These are phyloP conservation scores for Peromyscus californicus DNA, from an alignment of 2,113 vertebrate genomes.

Conservation along the genomic window DNA sequence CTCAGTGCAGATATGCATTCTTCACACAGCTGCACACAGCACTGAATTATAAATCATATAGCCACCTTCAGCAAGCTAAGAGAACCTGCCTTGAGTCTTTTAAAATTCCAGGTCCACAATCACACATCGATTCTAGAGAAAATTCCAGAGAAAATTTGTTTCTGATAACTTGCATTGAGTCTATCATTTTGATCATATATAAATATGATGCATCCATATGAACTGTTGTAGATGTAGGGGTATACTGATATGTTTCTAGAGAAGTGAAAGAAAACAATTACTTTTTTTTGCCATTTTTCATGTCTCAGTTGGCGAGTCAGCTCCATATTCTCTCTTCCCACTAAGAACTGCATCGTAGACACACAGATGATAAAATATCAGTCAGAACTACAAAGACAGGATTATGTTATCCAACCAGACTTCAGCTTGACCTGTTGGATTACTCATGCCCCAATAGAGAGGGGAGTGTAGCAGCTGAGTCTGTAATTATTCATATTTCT, in stretches of 20 bases:
- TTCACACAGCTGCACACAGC: background rate
- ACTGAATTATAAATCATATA: background rate
- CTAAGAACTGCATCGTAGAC: background rate
- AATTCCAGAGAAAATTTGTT: background rate
- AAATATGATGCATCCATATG: background rate
- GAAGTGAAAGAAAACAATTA: background rate
- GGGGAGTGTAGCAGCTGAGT: background rate
- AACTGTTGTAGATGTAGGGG: background rate
- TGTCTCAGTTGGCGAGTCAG: background rate
- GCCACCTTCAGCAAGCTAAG: background rate
- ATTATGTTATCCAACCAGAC: background rate
- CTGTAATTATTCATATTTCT: constrained; percentile 54
- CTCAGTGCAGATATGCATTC: background rate
- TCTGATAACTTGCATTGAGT: background rate
- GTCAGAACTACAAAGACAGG: background rate
- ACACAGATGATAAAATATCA: background rate
- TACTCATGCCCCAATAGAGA: background rate
- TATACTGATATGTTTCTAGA: background rate
- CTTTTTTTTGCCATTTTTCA: background rate
- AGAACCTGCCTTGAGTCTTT: background rate
- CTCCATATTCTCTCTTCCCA: background rate
- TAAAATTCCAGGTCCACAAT: background rate
- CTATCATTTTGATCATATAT: background rate
- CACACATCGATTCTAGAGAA: background rate
- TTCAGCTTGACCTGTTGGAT: background rate